Evolutionary conservation across 2,797 vertebrate genomes (phyloP).

Genomic region (Poeciliopsis gracilis): DNA sequence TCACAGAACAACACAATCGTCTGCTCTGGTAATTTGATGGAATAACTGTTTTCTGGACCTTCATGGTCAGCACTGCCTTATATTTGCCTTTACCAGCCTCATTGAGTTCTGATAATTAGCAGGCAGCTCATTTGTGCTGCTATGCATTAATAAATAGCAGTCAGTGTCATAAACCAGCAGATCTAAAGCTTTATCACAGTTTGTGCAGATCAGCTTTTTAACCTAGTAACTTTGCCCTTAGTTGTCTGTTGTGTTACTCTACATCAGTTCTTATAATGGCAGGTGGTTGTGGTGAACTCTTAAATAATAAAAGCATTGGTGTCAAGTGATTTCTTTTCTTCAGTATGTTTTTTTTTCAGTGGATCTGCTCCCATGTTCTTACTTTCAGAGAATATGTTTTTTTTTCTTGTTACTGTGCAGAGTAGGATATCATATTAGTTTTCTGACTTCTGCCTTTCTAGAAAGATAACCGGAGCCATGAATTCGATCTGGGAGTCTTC

Average conservation of each 20-base stretch:
- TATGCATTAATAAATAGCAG: neutral
- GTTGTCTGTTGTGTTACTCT: neutral
- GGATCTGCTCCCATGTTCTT: neutral
- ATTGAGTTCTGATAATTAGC: neutral
- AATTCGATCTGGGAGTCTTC: neutral
- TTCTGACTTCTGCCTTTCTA: neutral
- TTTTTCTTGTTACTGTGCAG: too few species aligned
- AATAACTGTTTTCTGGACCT: neutral
- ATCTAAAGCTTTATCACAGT: neutral
- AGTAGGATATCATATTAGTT: neutral
- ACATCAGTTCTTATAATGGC: neutral
- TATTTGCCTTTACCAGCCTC: neutral
- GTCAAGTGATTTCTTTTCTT: neutral
- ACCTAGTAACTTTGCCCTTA: neutral
- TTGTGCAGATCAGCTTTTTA: neutral
- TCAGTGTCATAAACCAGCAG: neutral
- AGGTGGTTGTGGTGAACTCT: neutral
- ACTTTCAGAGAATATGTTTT: neutral
- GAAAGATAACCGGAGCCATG: neutral
- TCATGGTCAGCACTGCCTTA: neutral
- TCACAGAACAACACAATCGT: neutral
- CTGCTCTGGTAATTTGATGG: neutral
- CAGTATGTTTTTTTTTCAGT: neutral
- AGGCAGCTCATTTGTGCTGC: neutral
- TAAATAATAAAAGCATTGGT: neutral